These are phyloP conservation scores for Corythornis vintsioides DNA, from an alignment of 2,113 vertebrate genomes.

Conservation along the genomic window DNA sequence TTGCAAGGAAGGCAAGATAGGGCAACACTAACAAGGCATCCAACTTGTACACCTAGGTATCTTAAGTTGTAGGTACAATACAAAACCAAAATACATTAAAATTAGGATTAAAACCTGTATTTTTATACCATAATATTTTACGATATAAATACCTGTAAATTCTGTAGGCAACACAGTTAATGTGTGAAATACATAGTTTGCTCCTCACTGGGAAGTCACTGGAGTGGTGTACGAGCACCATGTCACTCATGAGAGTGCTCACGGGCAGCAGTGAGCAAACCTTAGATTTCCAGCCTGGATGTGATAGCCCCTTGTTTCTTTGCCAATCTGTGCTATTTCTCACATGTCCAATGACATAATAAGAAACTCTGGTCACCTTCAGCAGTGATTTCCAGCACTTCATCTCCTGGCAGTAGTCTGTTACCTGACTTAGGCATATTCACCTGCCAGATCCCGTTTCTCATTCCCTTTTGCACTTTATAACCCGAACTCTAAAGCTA, in stretches of 20 bases:
- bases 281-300: not conserved
- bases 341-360: conserved; percentile 8
- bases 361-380: conserved; percentile 59
- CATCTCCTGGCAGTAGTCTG: conserved; percentile 62
- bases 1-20: conserved; percentile 63
- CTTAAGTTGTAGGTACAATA: conserved; percentile 44
- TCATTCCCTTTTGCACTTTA: conserved; percentile 59
- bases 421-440: conserved; percentile 40
- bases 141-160: conserved; percentile 60
- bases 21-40: conserved; percentile 67
- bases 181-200: not conserved
- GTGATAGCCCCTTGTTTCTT: conserved; percentile 35
- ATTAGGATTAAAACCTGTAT: conserved; percentile 50
- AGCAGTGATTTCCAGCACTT: conserved; percentile 70
- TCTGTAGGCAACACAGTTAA: conserved; percentile 54
- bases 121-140: conserved; percentile 52
- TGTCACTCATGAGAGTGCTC: not conserved
- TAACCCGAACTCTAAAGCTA: conserved; percentile 59
- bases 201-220: conserved; percentile 44
- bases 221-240: conserved; percentile 2
- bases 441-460: conserved; percentile 60
- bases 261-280: conserved; percentile 4
- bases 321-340: conserved; percentile 66
- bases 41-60: conserved; percentile 60
- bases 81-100: conserved; percentile 63